These are phyloP conservation scores for Delphinus delphis DNA, from an alignment of 2,113 vertebrate genomes.

Conservation along the genomic window DNA sequence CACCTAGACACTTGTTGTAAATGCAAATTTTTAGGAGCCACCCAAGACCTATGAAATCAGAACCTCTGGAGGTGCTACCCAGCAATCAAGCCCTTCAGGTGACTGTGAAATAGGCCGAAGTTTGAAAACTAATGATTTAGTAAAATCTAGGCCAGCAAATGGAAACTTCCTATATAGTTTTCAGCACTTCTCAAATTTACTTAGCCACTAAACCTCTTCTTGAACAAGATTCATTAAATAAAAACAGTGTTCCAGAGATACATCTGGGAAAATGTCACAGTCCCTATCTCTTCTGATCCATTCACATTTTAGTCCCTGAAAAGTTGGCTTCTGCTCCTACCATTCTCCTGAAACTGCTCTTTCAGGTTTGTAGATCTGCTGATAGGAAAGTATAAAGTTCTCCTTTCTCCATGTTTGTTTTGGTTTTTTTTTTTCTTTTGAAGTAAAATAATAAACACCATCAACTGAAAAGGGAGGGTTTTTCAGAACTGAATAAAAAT, in stretches of 20 bases:
- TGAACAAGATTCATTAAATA: conserved; percentile 25
- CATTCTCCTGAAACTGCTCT: background rate
- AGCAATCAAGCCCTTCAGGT: background rate
- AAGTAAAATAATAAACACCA: background rate
- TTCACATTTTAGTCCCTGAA: conserved; percentile 25
- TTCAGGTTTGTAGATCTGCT: background rate
- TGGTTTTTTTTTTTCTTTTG: background rate
- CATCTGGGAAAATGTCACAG: background rate
- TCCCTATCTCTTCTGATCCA: background rate
- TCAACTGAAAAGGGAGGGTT: background rate
- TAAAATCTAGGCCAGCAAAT: background rate
- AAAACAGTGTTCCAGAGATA: background rate
- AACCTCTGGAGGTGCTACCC: background rate
- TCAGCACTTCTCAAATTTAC: conserved; percentile 9
- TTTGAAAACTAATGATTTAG: background rate
- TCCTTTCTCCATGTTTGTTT: background rate
- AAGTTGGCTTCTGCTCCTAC: background rate
- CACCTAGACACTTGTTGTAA: background rate
- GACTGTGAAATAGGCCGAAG: background rate
- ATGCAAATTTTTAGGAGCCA: background rate
- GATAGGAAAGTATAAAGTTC: background rate
- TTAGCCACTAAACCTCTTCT: background rate
- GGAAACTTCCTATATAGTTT: conserved; percentile 4
- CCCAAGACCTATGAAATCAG: background rate
- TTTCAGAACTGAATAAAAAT: background rate